Base-by-base conservation (phyloP, 2,888 invertebrate genomes). In the Amphipyra berbera region DNA sequence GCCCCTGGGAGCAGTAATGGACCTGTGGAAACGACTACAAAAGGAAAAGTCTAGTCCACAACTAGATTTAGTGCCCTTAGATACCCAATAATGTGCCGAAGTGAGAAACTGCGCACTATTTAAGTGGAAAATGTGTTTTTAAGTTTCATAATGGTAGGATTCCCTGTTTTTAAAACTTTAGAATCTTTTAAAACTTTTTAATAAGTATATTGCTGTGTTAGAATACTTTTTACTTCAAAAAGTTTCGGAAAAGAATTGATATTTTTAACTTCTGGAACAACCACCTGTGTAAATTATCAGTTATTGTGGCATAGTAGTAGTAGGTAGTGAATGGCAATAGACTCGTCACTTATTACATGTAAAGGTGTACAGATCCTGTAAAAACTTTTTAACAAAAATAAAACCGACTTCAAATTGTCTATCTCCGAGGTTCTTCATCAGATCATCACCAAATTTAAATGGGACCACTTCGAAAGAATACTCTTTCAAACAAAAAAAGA, bases 1-100 rank as follows among this genome's bases (percentile, higher is more conserved):
- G 68, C 92, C 87, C 89, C 65, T 42, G 93, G 88, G 93, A 84
- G 81, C 85, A 72, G 83, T 92, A 92, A 91, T 89, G 90, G 90
- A 83, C 86, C 83, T 84, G 89, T 84, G 88, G 87, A 89, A 88
- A 88, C 88, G 86, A 83, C 85, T 86, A 82, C 83, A 88, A 89
- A 92, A 90, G 88, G 87, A 89, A 86, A 88, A 87, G 84, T 87
- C 85, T 87, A 85, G 84, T 78, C 87, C 84, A 81, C 87, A 83
- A 83, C 82, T 86, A 91, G 90, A 93, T 93, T 94, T 92, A 93
- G 84, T 84, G 82, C 81, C 80, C 78, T 83, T 78, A 77, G 84
- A 83, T 83, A 84, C 82, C 83, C 82, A 82, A 86, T 89, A 90
- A 88, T 83, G 86, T 83, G 81, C 80, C 73, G 74, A 74, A 70